These are phyloP conservation scores for Noturus placidus DNA, from an alignment of 2,113 vertebrate genomes.

Conservation along the genomic window DNA sequence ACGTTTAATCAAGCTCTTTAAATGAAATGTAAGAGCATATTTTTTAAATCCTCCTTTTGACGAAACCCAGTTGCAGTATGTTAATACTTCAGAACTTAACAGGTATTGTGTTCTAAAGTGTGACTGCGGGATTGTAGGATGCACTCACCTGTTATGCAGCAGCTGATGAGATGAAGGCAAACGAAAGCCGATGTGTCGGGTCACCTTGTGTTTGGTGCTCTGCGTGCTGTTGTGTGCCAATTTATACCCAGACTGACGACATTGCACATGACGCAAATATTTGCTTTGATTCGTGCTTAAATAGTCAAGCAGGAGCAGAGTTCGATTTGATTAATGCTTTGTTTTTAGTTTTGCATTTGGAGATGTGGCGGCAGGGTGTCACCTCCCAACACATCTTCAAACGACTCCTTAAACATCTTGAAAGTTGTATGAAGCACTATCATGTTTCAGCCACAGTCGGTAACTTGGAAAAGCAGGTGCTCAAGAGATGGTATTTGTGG, in stretches of 20 bases:
- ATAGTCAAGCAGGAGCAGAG: background rate
- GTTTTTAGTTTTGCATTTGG: conserved; percentile 37
- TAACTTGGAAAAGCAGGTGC: too few relatives aligned
- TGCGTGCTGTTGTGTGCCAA: background rate
- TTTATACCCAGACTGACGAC: conserved; percentile 21
- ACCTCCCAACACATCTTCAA: background rate
- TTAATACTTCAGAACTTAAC: background rate
- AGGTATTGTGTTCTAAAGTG: background rate
- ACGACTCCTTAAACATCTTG: background rate
- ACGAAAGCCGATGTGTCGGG: background rate
- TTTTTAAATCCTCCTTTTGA: background rate
- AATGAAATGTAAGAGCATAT: background rate
- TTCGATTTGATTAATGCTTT: conserved; percentile 44
- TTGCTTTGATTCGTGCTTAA: background rate
- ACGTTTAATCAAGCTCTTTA: background rate
- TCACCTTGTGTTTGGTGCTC: background rate
- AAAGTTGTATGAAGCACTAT: background rate
- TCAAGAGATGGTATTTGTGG: too few relatives aligned
- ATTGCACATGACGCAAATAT: background rate
- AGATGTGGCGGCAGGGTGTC: background rate
- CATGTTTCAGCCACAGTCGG: background rate
- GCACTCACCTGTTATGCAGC: conserved; percentile 18
- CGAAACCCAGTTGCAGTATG: background rate
- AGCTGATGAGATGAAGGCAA: background rate
- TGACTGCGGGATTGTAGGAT: background rate